Evolutionary conservation across 2,888 invertebrate genomes (phyloP), one percentile per base, ranked within the genome.

Genomic region (Archips crataeganus): DNA sequence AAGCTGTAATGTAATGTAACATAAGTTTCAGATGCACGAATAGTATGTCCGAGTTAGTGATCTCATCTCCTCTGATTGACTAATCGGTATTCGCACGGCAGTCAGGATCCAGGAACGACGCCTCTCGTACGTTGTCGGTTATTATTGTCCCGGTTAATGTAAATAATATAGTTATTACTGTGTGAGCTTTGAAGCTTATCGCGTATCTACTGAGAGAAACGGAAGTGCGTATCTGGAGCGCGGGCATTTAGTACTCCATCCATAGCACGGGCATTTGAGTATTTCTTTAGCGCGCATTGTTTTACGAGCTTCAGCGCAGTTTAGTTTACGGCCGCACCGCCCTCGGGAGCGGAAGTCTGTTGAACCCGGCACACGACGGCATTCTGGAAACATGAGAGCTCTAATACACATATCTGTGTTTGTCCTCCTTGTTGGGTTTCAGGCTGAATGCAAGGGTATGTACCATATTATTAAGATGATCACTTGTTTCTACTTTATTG

Each of bases 131-230:
- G 74, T 69, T 75, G 75, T 66, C 74, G 77, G 51, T 68, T 63
- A 70, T 39, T 47, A 45, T 47, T n/a, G 61, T 51, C 68, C 75
- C 51, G 71, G 79, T 78, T 77, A 77, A 77, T 76, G 70, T 68
- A 74, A 70, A 77, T 77, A 49, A 32, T 59, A 64, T 49, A 15
- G 45, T 34, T 13, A 51, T 59, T 74, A 69, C 66, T 57, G 60
- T 78, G 76, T 77, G 76, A 85, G 82, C 82, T 91, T 92, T 91
- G 91, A 77, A 85, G 82, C 82, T 91, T 92, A 92, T 91, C 91
- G 85, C 72, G 77, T 84, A 39, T 85, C 54, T 8, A 54, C 54
- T 72, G 73, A 74, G 73, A 90, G 90, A 89, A 88, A 85, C 82
- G 82, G 80, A 81, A 85, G 79, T 80, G 76, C 79, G 78, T 87